A percentile compares a stretch with the other conserved stretches of the same genome.
Conservation (phyloP, 2,113 vertebrate species). For the Ibidorhyncha struthersii region DNA sequence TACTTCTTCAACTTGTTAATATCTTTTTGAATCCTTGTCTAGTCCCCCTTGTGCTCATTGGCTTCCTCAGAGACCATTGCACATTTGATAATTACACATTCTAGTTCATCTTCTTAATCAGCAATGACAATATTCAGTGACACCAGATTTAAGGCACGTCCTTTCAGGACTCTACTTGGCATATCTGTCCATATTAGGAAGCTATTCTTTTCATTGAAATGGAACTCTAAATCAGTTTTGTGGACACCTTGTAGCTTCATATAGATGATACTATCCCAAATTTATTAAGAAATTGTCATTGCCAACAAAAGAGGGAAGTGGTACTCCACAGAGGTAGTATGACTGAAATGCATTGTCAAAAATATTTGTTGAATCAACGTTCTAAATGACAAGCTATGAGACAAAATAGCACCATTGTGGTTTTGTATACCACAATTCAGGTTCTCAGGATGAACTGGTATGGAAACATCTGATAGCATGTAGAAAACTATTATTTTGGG, state of each 20-base stretch:
- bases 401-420: neutral
- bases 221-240: neutral
- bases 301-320: neutral
- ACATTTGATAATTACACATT: neutral
- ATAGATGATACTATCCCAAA: neutral
- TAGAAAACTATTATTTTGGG: neutral
- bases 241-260: neutral
- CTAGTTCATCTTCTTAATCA: neutral
- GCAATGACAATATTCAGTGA: neutral
- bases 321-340: neutral
- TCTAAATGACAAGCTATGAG: neutral
- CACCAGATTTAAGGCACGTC: neutral
- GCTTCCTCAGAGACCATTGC: neutral
- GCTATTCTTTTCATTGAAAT: neutral
- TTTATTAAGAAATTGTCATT: neutral
- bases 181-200: neutral
- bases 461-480: neutral
- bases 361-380: neutral
- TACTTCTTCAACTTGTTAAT: neutral
- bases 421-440: neutral
- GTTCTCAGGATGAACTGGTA: neutral
- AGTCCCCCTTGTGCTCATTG: neutral
- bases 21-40: neutral
- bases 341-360: neutral
- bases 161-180: neutral